phyloP scores from a whole-genome alignment of 1,140 invertebrate species.

The Drosophila orena region DNA sequence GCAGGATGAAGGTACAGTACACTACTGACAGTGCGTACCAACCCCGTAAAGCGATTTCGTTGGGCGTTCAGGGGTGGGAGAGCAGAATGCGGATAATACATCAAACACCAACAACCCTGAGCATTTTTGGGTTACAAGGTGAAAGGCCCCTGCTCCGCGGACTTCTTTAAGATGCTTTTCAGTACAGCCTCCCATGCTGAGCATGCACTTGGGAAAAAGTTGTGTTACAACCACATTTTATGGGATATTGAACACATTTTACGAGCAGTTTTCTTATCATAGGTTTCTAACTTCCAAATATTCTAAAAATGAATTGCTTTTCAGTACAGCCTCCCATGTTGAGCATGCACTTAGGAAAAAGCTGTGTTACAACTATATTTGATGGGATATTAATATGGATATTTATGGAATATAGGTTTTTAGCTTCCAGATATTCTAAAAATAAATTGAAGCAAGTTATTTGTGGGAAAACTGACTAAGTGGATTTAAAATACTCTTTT shows the following conservation, averaged over 20 bases:
- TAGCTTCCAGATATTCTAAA: not conserved
- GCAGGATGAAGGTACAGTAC: constrained; percentile 56
- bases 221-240: no score
- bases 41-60: constrained; percentile 60
- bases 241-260: no score
- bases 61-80: constrained; percentile 39
- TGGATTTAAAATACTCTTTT: not conserved
- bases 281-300: no score
- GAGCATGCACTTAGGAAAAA: constrained; percentile 34
- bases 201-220: constrained; percentile 29
- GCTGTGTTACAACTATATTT: no score
- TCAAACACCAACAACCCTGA: constrained; percentile 47
- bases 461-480: not conserved
- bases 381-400: no score
- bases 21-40: constrained; percentile 31
- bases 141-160: constrained; percentile 55
- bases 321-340: constrained; percentile 22
- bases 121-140: constrained; percentile 72
- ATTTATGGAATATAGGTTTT: no score
- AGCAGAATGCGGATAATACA: constrained; percentile 20
- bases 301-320: constrained; percentile 5
- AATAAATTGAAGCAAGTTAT: no score
- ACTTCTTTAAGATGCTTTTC: constrained; percentile 58
- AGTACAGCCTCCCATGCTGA: constrained; percentile 27
- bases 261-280: no score